A percentile compares a stretch with the other conserved stretches of the same genome.
phyloP scores from a whole-genome alignment of 2,113 vertebrate genomes.

The Pao palembangensis region DNA sequence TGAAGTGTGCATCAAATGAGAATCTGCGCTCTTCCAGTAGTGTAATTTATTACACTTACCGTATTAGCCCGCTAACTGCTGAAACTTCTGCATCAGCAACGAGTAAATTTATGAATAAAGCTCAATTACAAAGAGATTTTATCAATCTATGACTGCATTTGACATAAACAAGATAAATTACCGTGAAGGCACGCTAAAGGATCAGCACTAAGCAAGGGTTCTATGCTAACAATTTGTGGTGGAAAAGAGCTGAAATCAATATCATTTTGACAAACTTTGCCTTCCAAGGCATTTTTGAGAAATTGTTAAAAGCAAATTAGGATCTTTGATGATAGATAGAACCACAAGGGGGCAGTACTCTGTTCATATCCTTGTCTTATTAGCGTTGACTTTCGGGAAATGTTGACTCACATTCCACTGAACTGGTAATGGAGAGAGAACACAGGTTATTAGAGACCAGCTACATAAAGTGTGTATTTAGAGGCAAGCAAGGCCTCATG shows the following conservation, averaged over 20 bases:
- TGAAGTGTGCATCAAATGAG: too few relatives aligned
- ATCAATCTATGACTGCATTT: constrained; percentile 1
- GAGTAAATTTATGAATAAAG: constrained; percentile 20
- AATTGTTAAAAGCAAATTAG: not conserved
- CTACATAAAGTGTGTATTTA: not conserved
- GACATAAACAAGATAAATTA: constrained; percentile 21
- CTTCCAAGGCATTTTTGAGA: constrained; percentile 2
- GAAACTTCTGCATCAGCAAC: constrained; percentile 14
- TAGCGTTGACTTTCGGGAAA: constrained; percentile 7
- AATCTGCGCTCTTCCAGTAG: too few relatives aligned
- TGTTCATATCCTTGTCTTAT: constrained; percentile 33
- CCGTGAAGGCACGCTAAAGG: constrained; percentile 13
- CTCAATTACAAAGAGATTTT: constrained; percentile 11
- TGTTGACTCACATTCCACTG: constrained; percentile 10
- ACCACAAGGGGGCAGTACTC: constrained; percentile 60
- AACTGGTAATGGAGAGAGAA: constrained; percentile 19
- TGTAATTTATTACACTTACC: constrained; percentile 2
- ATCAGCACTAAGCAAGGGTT: not conserved
- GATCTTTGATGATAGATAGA: constrained; percentile 12
- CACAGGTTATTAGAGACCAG: constrained; percentile 8
- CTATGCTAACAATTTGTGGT: not conserved
- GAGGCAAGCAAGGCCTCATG: constrained; percentile 28
- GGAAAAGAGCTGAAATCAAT: constrained; percentile 1
- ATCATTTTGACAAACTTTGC: constrained; percentile 4
- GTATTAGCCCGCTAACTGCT: constrained; percentile 2